Evolutionary conservation across 2,888 invertebrate genomes (phyloP).

Genomic region (Hydraecia micacea): DNA sequence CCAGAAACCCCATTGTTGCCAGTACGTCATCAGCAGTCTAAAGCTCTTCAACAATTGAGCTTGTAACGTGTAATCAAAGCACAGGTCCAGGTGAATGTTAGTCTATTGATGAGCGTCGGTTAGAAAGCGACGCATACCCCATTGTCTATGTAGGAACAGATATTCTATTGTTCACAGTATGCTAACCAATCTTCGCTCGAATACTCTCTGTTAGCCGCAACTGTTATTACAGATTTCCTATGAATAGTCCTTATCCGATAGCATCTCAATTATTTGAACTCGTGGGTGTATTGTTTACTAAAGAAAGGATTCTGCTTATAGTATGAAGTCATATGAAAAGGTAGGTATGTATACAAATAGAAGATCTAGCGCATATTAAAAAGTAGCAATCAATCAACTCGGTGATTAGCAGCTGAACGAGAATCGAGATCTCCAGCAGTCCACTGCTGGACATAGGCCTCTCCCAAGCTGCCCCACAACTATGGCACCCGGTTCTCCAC

Average conservation of each 20-base stretch:
- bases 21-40: not conserved
- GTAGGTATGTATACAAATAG: not conserved
- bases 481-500: too few relatives aligned
- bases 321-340: not conserved
- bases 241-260: not conserved
- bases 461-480: too few relatives aligned
- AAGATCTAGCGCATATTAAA: not conserved
- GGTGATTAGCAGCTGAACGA: too few relatives aligned
- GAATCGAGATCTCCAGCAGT: not conserved
- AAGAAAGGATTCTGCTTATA: not conserved
- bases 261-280: not conserved
- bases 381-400: not conserved
- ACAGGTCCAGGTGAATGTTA: not conserved
- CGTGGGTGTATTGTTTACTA: not conserved
- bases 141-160: constrained; percentile 6
- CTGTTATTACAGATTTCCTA: not conserved
- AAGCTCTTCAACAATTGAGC: not conserved
- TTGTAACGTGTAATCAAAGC: constrained; percentile 9
- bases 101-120: constrained; percentile 14
- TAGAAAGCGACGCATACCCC: not conserved
- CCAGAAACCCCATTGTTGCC: not conserved
- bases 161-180: constrained; percentile 8
- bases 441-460: too few relatives aligned
- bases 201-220: not conserved
- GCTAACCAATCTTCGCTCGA: not conserved